Percentiles rank a stretch among this genome's conserved stretches.
Conservation (phyloP, 1,140 invertebrate genomes). For the Papilio glaucus region DNA sequence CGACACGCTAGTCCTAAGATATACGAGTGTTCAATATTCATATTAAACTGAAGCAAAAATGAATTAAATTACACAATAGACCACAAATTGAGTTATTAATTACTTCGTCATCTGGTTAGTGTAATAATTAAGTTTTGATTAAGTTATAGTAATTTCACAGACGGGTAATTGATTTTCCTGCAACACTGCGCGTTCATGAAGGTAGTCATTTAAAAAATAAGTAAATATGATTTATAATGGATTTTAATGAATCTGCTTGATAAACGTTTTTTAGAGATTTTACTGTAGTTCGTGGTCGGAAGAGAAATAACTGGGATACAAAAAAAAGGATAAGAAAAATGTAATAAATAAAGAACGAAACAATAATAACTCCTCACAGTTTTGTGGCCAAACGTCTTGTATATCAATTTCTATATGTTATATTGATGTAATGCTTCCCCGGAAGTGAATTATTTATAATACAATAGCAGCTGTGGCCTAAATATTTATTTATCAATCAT, state of each 20-base stretch:
- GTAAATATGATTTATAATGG: neutral
- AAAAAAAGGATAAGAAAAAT: too few relatives aligned
- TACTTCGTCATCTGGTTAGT: neutral
- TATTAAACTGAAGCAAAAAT: neutral
- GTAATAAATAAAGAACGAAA: too few relatives aligned
- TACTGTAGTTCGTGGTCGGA: too few relatives aligned
- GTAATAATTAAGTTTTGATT: constrained; percentile 23
- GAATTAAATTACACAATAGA: neutral
- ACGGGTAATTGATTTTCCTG: constrained; percentile 4
- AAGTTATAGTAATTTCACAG: constrained; percentile 16
- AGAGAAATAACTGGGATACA: too few relatives aligned
- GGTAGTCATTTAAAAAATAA: constrained; percentile 5
- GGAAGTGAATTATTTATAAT: too few relatives aligned
- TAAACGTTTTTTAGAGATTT: too few relatives aligned
- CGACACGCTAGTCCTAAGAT: neutral
- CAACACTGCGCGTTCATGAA: neutral
- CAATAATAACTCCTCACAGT: too few relatives aligned
- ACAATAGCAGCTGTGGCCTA: too few relatives aligned
- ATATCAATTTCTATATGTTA: too few relatives aligned
- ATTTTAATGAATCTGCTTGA: neutral
- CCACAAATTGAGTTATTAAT: constrained; percentile 19
- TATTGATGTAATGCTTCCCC: too few relatives aligned
- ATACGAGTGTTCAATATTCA: neutral
- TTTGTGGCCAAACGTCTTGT: too few relatives aligned
- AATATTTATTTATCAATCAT: too few relatives aligned